Evolutionary conservation across 2,888 invertebrate species (phyloP).

Genomic region (Rosalia funebris): DNA sequence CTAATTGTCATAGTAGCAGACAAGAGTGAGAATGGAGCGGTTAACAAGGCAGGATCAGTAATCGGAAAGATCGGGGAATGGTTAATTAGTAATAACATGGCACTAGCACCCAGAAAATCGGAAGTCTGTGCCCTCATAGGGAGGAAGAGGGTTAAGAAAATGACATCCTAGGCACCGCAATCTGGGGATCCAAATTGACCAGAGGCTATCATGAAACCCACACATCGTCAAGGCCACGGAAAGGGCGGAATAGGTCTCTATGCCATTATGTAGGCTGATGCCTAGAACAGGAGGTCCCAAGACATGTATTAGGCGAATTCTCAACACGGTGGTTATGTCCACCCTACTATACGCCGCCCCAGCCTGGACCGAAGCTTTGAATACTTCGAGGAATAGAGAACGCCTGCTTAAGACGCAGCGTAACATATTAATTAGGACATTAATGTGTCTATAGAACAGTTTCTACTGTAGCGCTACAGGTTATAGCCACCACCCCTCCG

Average conservation of each 20-base stretch:
- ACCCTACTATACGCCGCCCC: too few relatives aligned
- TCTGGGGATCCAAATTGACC: not conserved
- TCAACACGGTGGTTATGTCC: too few relatives aligned
- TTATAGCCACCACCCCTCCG: too few relatives aligned
- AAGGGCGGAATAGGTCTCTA: not conserved
- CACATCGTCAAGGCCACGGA: not conserved
- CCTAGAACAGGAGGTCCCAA: not conserved
- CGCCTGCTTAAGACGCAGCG: too few relatives aligned
- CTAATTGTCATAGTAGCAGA: not conserved
- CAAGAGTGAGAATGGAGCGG: not conserved
- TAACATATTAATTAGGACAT: too few relatives aligned
- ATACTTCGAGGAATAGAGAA: too few relatives aligned
- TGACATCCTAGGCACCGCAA: not conserved
- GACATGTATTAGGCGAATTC: not conserved
- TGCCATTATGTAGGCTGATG: not conserved
- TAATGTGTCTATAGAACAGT: too few relatives aligned
- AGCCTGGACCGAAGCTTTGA: too few relatives aligned
- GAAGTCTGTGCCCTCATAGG: not conserved
- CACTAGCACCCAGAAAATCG: not conserved
- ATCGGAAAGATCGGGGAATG: not conserved
- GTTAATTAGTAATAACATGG: not conserved
- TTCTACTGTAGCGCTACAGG: too few relatives aligned
- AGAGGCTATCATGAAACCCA: not conserved
- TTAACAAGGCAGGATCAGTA: not conserved
- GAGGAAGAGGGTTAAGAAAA: not conserved